These are phyloP conservation scores for Grapholita molesta DNA, from an alignment of 1,140 invertebrate genomes.

Conservation along the genomic window DNA sequence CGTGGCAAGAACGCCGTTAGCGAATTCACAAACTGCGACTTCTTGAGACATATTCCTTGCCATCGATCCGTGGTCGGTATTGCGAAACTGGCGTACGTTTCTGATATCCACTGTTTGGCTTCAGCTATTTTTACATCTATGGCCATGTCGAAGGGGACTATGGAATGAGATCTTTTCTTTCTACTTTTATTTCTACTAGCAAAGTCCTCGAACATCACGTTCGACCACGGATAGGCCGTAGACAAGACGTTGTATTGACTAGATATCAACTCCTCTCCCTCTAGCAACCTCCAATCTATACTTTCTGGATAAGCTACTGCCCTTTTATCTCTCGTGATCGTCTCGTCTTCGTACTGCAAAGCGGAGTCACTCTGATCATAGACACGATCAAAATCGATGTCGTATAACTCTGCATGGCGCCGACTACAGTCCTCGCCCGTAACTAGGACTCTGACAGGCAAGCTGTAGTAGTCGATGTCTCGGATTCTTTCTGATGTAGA, in stretches of 20 bases:
- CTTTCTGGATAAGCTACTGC: constrained; percentile 54
- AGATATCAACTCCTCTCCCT: constrained; percentile 64
- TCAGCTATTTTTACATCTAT: constrained; percentile 79
- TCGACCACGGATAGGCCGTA: constrained; percentile 66
- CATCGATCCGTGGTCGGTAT: constrained; percentile 88
- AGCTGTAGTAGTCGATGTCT: constrained; percentile 90
- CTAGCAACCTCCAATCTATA: constrained; percentile 71
- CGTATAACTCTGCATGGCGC: constrained; percentile 62
- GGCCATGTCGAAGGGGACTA: constrained; percentile 76
- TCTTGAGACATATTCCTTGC: constrained; percentile 87
- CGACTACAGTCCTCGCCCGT: constrained; percentile 83
- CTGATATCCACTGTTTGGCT: constrained; percentile 89
- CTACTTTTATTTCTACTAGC: constrained; percentile 75
- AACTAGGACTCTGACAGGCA: constrained; percentile 88
- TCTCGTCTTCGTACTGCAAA: constrained; percentile 63
- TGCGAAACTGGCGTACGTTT: constrained; percentile 89
- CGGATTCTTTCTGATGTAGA: constrained; percentile 87
- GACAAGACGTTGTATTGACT: constrained; percentile 71
- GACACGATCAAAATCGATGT: constrained; percentile 76
- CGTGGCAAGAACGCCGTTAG: constrained; percentile 86
- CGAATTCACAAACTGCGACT: constrained; percentile 88
- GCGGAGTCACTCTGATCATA: constrained; percentile 72
- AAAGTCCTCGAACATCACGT: constrained; percentile 80
- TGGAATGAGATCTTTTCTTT: constrained; percentile 60
- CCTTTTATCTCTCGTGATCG: constrained; percentile 63